A percentile compares a stretch with the other conserved stretches of the same genome.
phyloP scores from a whole-genome alignment of 2,113 vertebrate genomes.

The Peucedramus taeniatus region DNA sequence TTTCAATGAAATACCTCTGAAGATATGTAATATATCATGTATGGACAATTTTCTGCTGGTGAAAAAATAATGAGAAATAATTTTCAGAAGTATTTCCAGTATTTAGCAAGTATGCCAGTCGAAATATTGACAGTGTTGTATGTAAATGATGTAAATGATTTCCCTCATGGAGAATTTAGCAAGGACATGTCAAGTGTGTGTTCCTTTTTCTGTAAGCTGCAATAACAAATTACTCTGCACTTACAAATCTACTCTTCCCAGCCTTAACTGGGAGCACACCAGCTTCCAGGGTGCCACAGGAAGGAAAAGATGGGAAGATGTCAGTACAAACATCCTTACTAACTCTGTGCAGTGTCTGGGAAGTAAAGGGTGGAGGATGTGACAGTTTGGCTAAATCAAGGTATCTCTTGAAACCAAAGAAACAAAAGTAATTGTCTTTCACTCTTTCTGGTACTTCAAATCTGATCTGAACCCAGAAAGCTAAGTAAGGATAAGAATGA shows the following conservation, averaged over 20 bases:
- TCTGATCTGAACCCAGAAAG: not conserved
- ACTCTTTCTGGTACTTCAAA: not conserved
- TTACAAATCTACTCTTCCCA: not conserved
- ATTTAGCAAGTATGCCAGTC: not conserved
- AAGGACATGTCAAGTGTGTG: not conserved
- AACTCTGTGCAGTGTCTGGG: not conserved
- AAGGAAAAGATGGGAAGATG: not conserved
- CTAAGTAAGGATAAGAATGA: not conserved
- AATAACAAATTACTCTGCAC: not conserved
- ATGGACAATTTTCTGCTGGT: not conserved
- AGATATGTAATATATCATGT: not conserved
- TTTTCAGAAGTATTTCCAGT: not conserved
- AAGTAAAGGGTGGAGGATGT: not conserved
- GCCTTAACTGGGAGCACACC: not conserved
- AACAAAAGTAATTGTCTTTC: not conserved
- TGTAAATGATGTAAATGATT: accelerated
- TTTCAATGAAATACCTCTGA: not conserved
- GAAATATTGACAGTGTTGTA: not conserved
- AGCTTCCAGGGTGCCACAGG: not conserved
- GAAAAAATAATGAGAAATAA: not conserved
- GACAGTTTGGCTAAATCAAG: not conserved
- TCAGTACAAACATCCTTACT: not conserved
- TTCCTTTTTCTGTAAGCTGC: not conserved
- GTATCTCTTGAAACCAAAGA: not conserved
- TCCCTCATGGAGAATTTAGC: not conserved